phyloP scores from a whole-genome alignment of 2,797 vertebrate species.

The Choloepus didactylus region DNA sequence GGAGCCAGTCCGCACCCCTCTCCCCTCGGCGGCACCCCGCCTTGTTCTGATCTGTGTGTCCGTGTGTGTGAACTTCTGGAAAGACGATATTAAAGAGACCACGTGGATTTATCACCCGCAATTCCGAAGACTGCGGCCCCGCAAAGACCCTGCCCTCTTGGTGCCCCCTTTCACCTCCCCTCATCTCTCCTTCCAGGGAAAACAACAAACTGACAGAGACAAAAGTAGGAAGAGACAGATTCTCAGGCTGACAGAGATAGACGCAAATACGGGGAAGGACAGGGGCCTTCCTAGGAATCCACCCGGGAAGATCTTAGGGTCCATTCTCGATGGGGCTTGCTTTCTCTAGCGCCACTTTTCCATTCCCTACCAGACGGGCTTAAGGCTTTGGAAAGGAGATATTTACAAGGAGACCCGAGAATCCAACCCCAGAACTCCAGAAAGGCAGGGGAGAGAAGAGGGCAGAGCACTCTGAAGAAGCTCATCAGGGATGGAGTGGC shows the following conservation, averaged over 20 bases:
- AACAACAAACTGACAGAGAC: neutral
- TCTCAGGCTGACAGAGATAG: neutral
- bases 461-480: neutral
- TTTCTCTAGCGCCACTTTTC: neutral
- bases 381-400: neutral
- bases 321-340: neutral
- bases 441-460: neutral
- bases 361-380: neutral
- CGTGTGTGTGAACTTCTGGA: slow-evolving; percentile 75
- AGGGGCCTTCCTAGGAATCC: neutral
- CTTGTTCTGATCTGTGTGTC: slow-evolving; percentile 67
- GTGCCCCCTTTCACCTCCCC: neutral
- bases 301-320: neutral
- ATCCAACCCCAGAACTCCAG: neutral
- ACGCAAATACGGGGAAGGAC: neutral
- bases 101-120: slow-evolving; percentile 60
- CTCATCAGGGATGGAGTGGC: neutral
- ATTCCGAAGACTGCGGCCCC: slow-evolving; percentile 35
- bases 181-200: neutral
- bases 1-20: neutral
- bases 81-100: slow-evolving; percentile 79
- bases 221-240: neutral
- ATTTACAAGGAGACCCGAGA: neutral
- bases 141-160: neutral
- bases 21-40: neutral